These are phyloP conservation scores for Deilephila elpenor DNA, from an alignment of 2,888 invertebrate species.

Conservation along the genomic window DNA sequence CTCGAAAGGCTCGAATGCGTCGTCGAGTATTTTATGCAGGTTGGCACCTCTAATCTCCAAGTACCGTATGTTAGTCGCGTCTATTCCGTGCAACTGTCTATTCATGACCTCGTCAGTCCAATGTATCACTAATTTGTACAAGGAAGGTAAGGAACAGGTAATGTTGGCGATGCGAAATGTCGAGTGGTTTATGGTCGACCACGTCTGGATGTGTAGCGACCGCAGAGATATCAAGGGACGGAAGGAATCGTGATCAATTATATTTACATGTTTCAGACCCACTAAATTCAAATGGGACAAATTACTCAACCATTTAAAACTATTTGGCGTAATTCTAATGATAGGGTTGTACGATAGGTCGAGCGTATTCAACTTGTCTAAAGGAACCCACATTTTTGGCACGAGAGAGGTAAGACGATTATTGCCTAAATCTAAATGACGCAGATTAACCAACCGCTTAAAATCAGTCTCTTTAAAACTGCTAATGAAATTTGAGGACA, in stretches of 20 bases:
- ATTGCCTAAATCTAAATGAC: slow-evolving; percentile 89
- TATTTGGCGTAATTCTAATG: slow-evolving; percentile 88
- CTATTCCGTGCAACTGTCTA: slow-evolving; percentile 90
- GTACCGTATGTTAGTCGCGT: slow-evolving; percentile 91
- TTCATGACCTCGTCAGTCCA: slow-evolving; percentile 90
- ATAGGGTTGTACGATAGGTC: slow-evolving; percentile 94
- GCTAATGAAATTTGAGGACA: slow-evolving; percentile 91
- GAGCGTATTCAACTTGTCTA: slow-evolving; percentile 89
- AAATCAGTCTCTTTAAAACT: slow-evolving; percentile 89
- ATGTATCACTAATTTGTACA: slow-evolving; percentile 90
- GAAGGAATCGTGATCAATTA: slow-evolving; percentile 90
- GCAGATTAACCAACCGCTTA: slow-evolving; percentile 88
- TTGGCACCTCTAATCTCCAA: slow-evolving; percentile 91
- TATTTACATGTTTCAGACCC: slow-evolving; percentile 88
- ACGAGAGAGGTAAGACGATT: slow-evolving; percentile 91
- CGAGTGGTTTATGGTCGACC: slow-evolving; percentile 90
- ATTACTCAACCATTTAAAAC: slow-evolving; percentile 88
- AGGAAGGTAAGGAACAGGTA: slow-evolving; percentile 88
- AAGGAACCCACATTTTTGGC: slow-evolving; percentile 89
- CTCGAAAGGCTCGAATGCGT: slow-evolving; percentile 90
- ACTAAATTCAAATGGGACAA: slow-evolving; percentile 90
- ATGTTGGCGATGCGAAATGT: slow-evolving; percentile 88
- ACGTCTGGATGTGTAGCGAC: slow-evolving; percentile 88
- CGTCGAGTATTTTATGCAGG: slow-evolving; percentile 89
- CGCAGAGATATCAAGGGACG: slow-evolving; percentile 89